Evolutionary conservation across 2,888 invertebrate species (phyloP), one percentile per base, ranked within the genome.

Genomic region (Athripsodes cinereus): DNA sequence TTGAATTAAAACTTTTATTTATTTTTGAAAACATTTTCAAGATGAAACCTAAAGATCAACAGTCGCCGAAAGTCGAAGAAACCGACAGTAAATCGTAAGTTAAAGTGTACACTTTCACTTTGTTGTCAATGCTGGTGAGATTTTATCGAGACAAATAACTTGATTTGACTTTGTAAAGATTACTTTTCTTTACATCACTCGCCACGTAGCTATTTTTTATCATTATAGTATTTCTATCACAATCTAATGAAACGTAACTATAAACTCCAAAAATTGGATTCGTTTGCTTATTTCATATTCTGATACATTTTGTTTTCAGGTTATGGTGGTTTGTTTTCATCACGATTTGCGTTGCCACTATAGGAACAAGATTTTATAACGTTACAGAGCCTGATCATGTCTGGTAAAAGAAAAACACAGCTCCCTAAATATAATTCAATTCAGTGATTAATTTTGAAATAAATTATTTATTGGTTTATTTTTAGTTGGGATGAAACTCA

Each of bases 401-500:
- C 22, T 96, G 96, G 95, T 94, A 82, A 81, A 13, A n/a, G 13
- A 81, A 72, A 63, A 54, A 62, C 48, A 22, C 16, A 51, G 52
- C 49, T 58, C 6, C 8, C 47, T 5, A 44, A 44, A 44, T n/a
- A n/a, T n/a, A n/a, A 13, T n/a, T n/a, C n/a, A n/a, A n/a, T n/a
- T n/a, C n/a, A n/a, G n/a, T n/a, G 16, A 11, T 49, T 21, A 16
- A 44, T 2, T 16, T 44, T 16, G 3, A 3, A 44, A 8, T 47
- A 20, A 8, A 20, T 2, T 8, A 3, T 40, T 40, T 13, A 8
- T 13, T 3, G 13, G 2, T 16, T 20, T 48, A 2, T 6, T 48
- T 50, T 16, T 26, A 92, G 92, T 70, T 95, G 95, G 95, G 97
- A 97, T 78, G 97, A 97, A 80, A 96, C 96, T 22, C 97, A 97